phyloP scores from a whole-genome alignment of 2,888 invertebrate species.

The Agonum fuliginosum region DNA sequence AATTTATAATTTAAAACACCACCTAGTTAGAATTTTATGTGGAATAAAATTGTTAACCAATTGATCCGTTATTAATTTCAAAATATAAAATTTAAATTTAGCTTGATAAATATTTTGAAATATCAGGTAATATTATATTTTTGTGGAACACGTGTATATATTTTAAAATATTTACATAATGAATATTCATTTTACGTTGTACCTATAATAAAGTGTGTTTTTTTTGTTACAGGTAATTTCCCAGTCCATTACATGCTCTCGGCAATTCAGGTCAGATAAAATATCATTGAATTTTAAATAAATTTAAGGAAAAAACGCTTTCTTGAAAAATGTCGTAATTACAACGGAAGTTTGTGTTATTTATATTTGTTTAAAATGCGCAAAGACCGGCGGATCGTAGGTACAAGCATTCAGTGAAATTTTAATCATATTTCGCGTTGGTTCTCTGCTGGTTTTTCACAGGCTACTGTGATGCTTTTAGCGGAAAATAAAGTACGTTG shows the following conservation, averaged over 20 bases:
- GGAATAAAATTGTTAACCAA: neutral
- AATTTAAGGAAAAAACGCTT: neutral
- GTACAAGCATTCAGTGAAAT: conserved; percentile 35
- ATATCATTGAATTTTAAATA: neutral
- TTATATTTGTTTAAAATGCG: conserved; percentile 33
- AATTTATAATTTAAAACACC: no score
- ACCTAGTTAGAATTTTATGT: no score
- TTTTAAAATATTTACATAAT: conserved; percentile 11
- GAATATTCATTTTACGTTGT: conserved; percentile 2
- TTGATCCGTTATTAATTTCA: neutral
- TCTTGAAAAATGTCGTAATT: conserved; percentile 31
- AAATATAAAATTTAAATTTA: conserved; percentile 15
- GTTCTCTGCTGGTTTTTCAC: conserved; percentile 31
- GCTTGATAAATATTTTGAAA: neutral
- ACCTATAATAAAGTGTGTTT: conserved; percentile 6
- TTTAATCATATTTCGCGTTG: conserved; percentile 52
- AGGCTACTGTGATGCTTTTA: conserved; percentile 54
- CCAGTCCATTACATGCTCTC: conserved; percentile 1
- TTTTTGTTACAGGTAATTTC: conserved; percentile 25
- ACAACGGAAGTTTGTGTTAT: conserved; percentile 20
- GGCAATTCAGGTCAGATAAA: conserved; percentile 6
- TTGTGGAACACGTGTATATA: neutral
- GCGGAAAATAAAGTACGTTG: conserved; percentile 53
- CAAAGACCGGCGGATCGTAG: conserved; percentile 14
- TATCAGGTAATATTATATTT: conserved; percentile 4